Percentiles rank a stretch among this genome's conserved stretches.
Evolutionary conservation across 2,888 invertebrate species (phyloP).

Genomic region (Aphodius sticticus): DNA sequence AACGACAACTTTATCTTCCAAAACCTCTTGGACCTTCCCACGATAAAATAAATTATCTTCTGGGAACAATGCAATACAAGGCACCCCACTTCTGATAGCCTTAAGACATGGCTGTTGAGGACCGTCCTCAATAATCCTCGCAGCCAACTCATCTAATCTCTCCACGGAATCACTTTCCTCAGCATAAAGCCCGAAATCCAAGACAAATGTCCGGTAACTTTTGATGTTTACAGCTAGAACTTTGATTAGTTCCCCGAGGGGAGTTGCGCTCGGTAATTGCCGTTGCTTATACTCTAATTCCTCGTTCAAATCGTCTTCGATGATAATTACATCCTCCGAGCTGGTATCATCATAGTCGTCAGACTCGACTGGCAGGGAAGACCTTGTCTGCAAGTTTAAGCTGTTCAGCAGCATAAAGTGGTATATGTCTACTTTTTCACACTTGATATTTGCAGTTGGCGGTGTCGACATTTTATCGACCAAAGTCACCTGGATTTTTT

Average conservation of each 20-base stretch:
- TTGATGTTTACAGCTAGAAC: neutral
- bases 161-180: neutral
- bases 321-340: slow-evolving; percentile 52
- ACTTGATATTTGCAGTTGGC: slow-evolving; percentile 56
- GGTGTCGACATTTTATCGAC: slow-evolving; percentile 32
- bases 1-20: slow-evolving; percentile 64
- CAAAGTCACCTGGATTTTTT: slow-evolving; percentile 36
- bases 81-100: slow-evolving; percentile 61
- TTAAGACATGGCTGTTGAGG: slow-evolving; percentile 59
- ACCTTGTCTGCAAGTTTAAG: neutral
- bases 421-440: slow-evolving; percentile 39
- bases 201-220: neutral
- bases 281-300: neutral
- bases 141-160: neutral
- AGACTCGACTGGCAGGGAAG: neutral
- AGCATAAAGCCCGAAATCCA: neutral
- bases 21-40: slow-evolving; percentile 67
- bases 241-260: neutral
- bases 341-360: neutral
- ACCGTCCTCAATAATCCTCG: neutral
- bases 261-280: neutral
- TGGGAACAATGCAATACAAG: slow-evolving; percentile 70
- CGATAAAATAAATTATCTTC: slow-evolving; percentile 77
- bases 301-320: slow-evolving; percentile 45
- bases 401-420: slow-evolving; percentile 31